These are phyloP conservation scores for Ochotona princeps DNA, from an alignment of 2,113 vertebrate genomes.

Conservation along the genomic window DNA sequence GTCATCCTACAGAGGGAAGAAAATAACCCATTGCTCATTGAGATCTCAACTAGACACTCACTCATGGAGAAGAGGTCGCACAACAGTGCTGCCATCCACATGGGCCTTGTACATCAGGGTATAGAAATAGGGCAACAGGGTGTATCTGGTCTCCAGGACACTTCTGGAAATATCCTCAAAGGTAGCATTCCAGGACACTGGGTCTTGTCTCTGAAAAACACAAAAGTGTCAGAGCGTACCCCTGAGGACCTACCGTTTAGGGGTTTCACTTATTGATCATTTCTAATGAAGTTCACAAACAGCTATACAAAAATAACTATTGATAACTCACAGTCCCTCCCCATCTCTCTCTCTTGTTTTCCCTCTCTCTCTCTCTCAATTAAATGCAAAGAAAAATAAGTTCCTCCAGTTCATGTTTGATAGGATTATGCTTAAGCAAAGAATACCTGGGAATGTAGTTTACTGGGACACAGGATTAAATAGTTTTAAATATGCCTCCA, in stretches of 20 bases:
- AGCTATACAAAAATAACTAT: background rate
- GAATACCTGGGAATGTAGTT: background rate
- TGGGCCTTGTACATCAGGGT: slow-evolving; percentile 94
- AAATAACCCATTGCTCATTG: background rate
- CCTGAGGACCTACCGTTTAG: no score
- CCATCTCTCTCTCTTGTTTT: no score
- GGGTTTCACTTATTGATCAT: background rate
- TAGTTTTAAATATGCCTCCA: background rate
- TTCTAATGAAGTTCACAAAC: background rate
- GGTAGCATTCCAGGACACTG: slow-evolving; percentile 87
- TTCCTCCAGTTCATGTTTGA: no score
- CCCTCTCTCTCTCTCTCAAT: no score
- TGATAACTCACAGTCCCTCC: background rate
- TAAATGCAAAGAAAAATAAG: no score
- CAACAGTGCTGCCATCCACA: slow-evolving; percentile 90
- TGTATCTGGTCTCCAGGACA: slow-evolving; percentile 96
- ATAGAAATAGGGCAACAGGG: slow-evolving; percentile 95
- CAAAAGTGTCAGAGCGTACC: background rate
- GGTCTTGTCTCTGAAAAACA: slow-evolving; percentile 92
- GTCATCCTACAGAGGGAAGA: background rate
- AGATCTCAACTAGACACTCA: slow-evolving; percentile 84
- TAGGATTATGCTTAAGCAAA: background rate
- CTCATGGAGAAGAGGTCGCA: slow-evolving; percentile 94
- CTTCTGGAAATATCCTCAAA: slow-evolving; percentile 90
- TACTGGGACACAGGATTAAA: background rate